Percentiles rank a stretch among this genome's conserved stretches.
phyloP scores from a whole-genome alignment of 2,888 invertebrate species.

The Nemapogon koenigi region DNA sequence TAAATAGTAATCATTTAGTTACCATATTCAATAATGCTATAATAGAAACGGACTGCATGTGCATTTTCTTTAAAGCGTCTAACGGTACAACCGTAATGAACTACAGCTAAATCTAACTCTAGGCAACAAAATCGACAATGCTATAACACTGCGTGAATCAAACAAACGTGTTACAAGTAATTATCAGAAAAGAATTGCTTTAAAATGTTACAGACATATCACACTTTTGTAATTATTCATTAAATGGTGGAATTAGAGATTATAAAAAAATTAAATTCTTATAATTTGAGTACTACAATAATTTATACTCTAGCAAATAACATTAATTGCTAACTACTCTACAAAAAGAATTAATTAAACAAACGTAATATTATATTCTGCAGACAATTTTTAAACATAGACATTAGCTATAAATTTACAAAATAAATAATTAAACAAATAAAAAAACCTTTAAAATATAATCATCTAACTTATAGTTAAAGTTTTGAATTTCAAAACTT shows the following conservation, averaged over 20 bases:
- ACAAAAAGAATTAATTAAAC: no score
- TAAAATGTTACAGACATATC: no score
- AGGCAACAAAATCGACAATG: no score
- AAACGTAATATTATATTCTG: conserved; percentile 1
- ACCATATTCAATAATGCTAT: conserved; percentile 1
- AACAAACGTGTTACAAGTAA: no score
- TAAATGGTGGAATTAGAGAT: no score
- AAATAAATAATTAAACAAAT: conserved; percentile 44
- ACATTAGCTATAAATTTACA: conserved; percentile 25
- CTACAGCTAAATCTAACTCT: conserved; percentile 41
- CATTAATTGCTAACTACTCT: no score
- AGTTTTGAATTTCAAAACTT: conserved; percentile 64
- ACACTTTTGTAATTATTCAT: no score
- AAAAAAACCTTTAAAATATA: conserved; percentile 37
- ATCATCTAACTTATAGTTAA: conserved; percentile 63
- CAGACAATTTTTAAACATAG: neutral
- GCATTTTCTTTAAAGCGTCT: conserved; percentile 44
- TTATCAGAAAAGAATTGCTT: no score
- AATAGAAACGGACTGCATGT: conserved; percentile 24
- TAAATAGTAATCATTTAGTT: no score
- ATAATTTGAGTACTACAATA: neutral
- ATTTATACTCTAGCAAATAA: neutral
- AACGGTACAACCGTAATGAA: conserved; percentile 38
- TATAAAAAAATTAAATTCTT: no score
- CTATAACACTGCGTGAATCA: no score